A percentile compares a stretch with the other conserved stretches of the same genome.
Evolutionary conservation across 2,113 vertebrate genomes (phyloP).

Genomic region (Galbula dea): DNA sequence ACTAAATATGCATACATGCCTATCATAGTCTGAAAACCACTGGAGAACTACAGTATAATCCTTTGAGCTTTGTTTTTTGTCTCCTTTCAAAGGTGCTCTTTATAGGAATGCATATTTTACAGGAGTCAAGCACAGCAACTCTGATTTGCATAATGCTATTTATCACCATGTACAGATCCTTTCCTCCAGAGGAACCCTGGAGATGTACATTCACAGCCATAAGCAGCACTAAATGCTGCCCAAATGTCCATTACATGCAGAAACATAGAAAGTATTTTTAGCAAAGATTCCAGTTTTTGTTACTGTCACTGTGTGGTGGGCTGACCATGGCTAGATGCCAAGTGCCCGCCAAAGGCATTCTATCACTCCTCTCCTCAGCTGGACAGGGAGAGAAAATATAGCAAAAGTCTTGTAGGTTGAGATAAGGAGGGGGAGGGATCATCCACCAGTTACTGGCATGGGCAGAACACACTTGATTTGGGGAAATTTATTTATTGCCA

Average conservation of each 20-base stretch:
- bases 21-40: neutral
- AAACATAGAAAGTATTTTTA: neutral
- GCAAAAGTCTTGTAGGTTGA: fast-evolving
- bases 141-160: neutral
- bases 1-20: neutral
- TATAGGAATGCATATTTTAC: neutral
- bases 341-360: neutral
- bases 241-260: neutral
- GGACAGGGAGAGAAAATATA: neutral
- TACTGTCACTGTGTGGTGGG: neutral
- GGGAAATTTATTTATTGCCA: neutral
- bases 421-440: neutral
- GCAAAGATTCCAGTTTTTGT: neutral
- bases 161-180: neutral
- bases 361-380: too few species aligned
- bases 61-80: neutral
- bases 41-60: neutral
- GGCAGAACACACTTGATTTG: neutral
- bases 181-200: neutral
- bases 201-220: neutral
- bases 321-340: neutral
- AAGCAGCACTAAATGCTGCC: neutral
- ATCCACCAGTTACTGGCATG: neutral
- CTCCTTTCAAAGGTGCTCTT: neutral
- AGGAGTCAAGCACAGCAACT: neutral